Percentiles rank a stretch among this genome's conserved stretches.
These are phyloP conservation scores for Eupithecia vulgata DNA, from an alignment of 2,888 invertebrate species.

Conservation along the genomic window DNA sequence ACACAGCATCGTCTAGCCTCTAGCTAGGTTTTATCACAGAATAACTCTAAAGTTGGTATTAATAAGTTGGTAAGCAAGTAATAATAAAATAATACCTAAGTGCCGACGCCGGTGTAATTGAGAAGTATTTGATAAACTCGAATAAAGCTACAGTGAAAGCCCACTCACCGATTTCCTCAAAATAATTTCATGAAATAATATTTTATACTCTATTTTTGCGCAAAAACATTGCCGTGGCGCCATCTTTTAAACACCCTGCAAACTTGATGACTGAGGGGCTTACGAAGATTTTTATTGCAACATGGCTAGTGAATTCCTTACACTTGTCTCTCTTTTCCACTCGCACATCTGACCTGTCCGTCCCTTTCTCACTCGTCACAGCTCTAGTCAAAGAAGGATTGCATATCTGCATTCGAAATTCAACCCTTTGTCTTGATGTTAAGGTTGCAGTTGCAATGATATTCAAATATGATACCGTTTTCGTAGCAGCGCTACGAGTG, in stretches of 20 bases:
- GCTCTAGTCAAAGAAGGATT: conserved; percentile 57
- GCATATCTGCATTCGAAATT: conserved; percentile 63
- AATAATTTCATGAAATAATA: conserved; percentile 22
- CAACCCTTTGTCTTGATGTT: conserved; percentile 63
- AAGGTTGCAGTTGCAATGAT: conserved; percentile 80
- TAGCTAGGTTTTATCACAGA: neutral
- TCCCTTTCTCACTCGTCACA: conserved; percentile 60
- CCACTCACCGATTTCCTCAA: conserved; percentile 26
- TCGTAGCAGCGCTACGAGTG: conserved; percentile 54
- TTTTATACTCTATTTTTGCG: conserved; percentile 33
- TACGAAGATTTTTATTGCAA: conserved; percentile 66
- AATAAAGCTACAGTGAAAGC: conserved; percentile 8
- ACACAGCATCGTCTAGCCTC: neutral
- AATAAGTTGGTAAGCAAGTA: neutral
- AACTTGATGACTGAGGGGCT: conserved; percentile 63
- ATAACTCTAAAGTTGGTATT: neutral
- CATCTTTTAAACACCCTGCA: conserved; percentile 68
- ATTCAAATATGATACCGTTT: conserved; percentile 39
- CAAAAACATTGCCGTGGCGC: conserved; percentile 62
- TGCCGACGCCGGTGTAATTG: neutral
- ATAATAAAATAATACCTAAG: neutral
- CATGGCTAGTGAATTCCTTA: conserved; percentile 64
- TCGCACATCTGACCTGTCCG: conserved; percentile 48
- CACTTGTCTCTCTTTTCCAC: conserved; percentile 62
- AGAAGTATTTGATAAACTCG: neutral